A percentile compares a stretch with the other conserved stretches of the same genome.
Evolutionary conservation across 2,113 vertebrate genomes (phyloP).

Genomic region (Chloroceryle aenea): DNA sequence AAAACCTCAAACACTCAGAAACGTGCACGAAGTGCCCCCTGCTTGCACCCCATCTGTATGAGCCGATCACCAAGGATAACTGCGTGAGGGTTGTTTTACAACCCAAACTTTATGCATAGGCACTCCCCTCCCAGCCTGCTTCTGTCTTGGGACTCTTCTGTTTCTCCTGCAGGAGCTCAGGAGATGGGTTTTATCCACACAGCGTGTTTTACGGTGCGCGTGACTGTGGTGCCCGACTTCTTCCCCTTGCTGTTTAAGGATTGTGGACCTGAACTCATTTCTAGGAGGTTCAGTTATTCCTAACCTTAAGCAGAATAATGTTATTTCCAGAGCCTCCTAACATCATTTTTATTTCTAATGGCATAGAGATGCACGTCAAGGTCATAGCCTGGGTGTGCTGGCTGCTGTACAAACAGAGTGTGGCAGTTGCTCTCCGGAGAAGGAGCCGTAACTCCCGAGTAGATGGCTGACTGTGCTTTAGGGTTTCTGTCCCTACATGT

Average conservation of each 20-base stretch:
- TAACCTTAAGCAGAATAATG: neutral
- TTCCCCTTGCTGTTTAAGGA: neutral
- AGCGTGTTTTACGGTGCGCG: neutral
- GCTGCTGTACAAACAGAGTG: neutral
- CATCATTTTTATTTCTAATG: conserved; percentile 8
- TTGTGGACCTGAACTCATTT: neutral
- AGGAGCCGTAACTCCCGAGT: neutral
- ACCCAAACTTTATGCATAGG: rapidly evolving
- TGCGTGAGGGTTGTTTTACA: neutral
- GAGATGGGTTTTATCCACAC: neutral
- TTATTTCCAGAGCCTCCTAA: neutral
- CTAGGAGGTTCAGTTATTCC: conserved; percentile 6
- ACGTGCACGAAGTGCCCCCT: neutral
- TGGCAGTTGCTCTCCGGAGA: neutral
- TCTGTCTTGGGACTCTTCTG: neutral
- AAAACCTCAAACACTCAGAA: conserved; percentile 2
- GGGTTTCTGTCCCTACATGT: neutral
- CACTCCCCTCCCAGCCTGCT: neutral
- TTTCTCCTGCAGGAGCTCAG: neutral
- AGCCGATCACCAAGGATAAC: neutral
- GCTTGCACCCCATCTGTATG: neutral
- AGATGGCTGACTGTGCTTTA: neutral
- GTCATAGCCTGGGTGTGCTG: neutral
- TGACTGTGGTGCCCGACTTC: neutral
- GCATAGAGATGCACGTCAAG: neutral